A percentile compares a stretch with the other conserved stretches of the same genome.
phyloP scores from a whole-genome alignment of 2,888 invertebrate genomes.

The Dyspetes luteomarginatus region DNA sequence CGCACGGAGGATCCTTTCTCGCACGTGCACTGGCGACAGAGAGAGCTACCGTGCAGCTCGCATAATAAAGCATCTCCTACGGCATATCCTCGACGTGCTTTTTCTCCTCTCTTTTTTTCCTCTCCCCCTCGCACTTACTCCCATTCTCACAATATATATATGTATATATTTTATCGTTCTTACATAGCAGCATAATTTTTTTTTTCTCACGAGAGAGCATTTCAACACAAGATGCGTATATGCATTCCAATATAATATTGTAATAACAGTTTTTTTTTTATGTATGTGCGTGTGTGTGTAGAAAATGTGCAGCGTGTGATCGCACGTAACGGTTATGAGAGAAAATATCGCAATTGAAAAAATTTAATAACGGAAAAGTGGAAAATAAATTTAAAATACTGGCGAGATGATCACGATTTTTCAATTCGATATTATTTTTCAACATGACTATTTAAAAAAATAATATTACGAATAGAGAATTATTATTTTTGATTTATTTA shows the following conservation, averaged over 20 bases:
- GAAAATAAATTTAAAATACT: slow-evolving; percentile 17
- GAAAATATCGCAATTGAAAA: slow-evolving; percentile 11
- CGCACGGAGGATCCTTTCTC: slow-evolving; percentile 54
- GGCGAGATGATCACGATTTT: background rate
- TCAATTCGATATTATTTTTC: background rate
- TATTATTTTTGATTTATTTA: slow-evolving; percentile 9
- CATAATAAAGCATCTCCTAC: slow-evolving; percentile 68
- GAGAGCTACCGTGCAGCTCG: slow-evolving; percentile 57
- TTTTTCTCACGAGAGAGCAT: slow-evolving; percentile 36
- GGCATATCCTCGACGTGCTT: slow-evolving; percentile 59
- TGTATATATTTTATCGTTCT: slow-evolving; percentile 8
- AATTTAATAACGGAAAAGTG: slow-evolving; percentile 20
- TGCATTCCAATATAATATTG: slow-evolving; percentile 34
- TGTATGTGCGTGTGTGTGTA: slow-evolving; percentile 7
- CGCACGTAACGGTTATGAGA: slow-evolving; percentile 43
- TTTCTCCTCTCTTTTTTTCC: slow-evolving; percentile 13
- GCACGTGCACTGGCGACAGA: slow-evolving; percentile 56
- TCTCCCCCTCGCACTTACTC: slow-evolving; percentile 13
- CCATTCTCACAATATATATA: background rate
- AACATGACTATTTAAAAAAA: background rate
- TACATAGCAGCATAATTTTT: slow-evolving; percentile 21
- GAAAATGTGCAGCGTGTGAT: slow-evolving; percentile 23
- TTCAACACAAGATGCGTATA: slow-evolving; percentile 45
- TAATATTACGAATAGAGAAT: background rate
- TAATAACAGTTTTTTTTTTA: slow-evolving; percentile 19